These are phyloP conservation scores for Prunella strophiata DNA, from an alignment of 2,797 vertebrate genomes.

Conservation along the genomic window DNA sequence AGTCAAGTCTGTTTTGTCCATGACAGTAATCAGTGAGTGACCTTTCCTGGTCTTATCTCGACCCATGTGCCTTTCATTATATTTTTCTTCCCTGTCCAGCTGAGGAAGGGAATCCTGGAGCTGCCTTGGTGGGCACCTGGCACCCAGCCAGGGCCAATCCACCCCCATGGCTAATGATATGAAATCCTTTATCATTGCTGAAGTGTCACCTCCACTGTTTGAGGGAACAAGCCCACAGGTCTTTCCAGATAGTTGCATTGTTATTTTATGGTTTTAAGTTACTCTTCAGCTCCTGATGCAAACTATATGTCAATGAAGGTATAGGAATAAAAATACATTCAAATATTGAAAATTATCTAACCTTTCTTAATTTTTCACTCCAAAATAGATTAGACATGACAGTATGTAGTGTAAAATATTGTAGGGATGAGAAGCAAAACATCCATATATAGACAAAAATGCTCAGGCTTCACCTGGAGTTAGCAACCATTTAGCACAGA, in stretches of 20 bases:
- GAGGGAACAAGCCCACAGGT: neutral
- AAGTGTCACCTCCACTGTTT: neutral
- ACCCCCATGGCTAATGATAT: neutral
- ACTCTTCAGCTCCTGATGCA: neutral
- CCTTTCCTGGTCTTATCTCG: neutral
- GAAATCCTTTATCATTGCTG: neutral
- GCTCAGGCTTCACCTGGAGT: neutral
- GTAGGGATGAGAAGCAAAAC: neutral
- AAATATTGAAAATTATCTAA: neutral
- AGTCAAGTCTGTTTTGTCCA: neutral
- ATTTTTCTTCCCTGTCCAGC: neutral
- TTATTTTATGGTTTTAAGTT: neutral
- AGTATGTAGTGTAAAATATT: neutral
- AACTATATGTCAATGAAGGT: accelerated
- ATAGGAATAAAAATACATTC: neutral
- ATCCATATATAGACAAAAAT: neutral
- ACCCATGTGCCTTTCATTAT: accelerated
- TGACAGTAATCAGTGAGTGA: neutral
- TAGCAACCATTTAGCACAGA: neutral
- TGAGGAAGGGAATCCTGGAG: neutral
- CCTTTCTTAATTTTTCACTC: neutral
- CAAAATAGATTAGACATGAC: neutral
- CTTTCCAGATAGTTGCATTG: neutral
- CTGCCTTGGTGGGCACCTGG: neutral
- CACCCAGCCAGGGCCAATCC: too few relatives aligned